Base-by-base conservation (phyloP, 2,888 invertebrate species). In the Cataglyphis albicans region DNA sequence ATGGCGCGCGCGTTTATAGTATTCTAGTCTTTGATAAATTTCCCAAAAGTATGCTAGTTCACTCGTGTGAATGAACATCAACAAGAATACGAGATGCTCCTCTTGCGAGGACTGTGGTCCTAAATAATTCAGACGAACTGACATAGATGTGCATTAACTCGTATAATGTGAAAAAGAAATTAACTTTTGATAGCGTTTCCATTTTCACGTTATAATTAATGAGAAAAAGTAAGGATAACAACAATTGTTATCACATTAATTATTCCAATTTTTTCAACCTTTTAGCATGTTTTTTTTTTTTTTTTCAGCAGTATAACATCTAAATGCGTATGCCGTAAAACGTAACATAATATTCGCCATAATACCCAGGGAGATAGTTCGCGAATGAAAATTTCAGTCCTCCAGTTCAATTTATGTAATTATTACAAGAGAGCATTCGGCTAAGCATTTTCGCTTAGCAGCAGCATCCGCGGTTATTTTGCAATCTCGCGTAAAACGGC, bases 381-480 rank as follows among this genome's bases (percentile, higher is more conserved):
- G 32, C 25, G 38, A 80, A 72, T 61, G 41, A 61, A 74, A 74
- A 74, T 63, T 32, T 15, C 9, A 29, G 12, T 73, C 5, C 21
- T 57, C 21, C 5, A 32, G 21, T 21, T 57, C 41, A 44, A 48
- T 64, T 75, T 15, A 4, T 74, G 5, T 44, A 44, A 63, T 44
- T 48, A 44, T 74, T 29, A 64, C 15, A 52, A 75, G 48, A 76
- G 57, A 32, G 12, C 55, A 57, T 68, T 57, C 15, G 41, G 29
- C 48, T 6, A 21, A 70, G 18, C 12, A 44, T 70, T 70, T 21
- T 70, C 55, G 55, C 41, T 57, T 21, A 15, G 70, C 41, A 57
- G 70, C 55, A 78, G 70, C 57, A 70, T 70, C n/a, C 70, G 21
- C 21, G 32, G 70, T 78, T 32, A 70, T 78, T 78, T 70, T 41